Percentiles rank a stretch among this genome's conserved stretches.
Evolutionary conservation across 2,888 invertebrate genomes (phyloP).

Genomic region (Candidula unifasciata): DNA sequence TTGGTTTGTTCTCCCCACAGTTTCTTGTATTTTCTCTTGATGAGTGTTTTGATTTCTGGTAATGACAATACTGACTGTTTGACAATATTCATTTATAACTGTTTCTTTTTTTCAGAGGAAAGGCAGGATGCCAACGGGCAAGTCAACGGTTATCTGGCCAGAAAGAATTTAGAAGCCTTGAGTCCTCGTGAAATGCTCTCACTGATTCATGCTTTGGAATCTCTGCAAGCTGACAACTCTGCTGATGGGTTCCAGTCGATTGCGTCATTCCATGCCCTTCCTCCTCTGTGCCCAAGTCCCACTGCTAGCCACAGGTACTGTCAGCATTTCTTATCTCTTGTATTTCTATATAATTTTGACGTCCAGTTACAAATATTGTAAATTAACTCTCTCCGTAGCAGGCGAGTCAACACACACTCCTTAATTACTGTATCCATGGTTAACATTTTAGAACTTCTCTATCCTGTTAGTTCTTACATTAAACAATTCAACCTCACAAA

Average conservation of each 20-base stretch:
- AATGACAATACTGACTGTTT: no score
- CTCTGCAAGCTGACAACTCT: constrained; percentile 55
- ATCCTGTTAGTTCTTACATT: no score
- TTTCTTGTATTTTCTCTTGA: no score
- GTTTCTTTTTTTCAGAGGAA: constrained; percentile 9
- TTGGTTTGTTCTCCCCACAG: no score
- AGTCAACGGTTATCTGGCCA: constrained; percentile 3
- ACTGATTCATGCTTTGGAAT: constrained; percentile 52
- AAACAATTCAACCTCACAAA: no score
- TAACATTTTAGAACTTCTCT: no score
- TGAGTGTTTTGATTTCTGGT: no score
- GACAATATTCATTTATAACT: no score
- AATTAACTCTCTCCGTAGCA: no score
- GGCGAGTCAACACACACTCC: no score
- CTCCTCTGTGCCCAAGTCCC: constrained; percentile 58
- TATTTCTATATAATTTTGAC: background rate
- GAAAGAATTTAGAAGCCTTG: constrained; percentile 37
- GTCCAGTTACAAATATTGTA: background rate
- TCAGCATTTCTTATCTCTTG: background rate
- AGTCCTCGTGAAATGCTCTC: constrained; percentile 51
- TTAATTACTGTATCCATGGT: no score
- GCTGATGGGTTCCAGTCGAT: constrained; percentile 59
- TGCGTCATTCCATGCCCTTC: constrained; percentile 59
- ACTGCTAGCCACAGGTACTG: constrained; percentile 48
- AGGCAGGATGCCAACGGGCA: constrained; percentile 10